Evolutionary conservation across 2,888 invertebrate genomes (phyloP).

Genomic region (Cancer borealis): DNA sequence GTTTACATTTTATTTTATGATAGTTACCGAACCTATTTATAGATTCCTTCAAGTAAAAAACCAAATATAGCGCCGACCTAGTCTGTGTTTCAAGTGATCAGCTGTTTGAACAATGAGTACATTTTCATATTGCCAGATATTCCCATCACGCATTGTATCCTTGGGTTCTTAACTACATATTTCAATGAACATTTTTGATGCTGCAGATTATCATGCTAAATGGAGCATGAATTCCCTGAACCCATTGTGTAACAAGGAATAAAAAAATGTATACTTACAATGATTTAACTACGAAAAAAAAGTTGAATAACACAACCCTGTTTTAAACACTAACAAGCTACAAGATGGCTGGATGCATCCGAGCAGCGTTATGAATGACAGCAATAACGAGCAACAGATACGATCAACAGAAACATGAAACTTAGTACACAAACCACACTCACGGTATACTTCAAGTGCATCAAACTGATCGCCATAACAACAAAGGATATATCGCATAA

Average conservation of each 20-base stretch:
- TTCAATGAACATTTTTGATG: background rate
- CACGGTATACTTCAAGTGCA: background rate
- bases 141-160: background rate
- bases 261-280: too few species aligned
- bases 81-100: background rate
- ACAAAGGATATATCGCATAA: background rate
- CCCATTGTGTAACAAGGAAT: background rate
- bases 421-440: background rate
- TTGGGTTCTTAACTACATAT: background rate
- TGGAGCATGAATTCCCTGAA: background rate
- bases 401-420: background rate
- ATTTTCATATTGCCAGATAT: background rate
- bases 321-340: background rate
- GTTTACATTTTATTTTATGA: background rate
- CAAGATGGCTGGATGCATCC: background rate
- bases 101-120: background rate
- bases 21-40: background rate
- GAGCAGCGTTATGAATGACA: background rate
- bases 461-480: background rate
- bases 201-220: too few species aligned
- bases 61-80: background rate
- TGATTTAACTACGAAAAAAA: too few species aligned
- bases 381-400: too few species aligned
- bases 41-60: background rate
- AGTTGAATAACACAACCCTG: background rate